Base-by-base conservation (phyloP, 2,888 invertebrate genomes). In the Petrolisthes cinctipes region DNA sequence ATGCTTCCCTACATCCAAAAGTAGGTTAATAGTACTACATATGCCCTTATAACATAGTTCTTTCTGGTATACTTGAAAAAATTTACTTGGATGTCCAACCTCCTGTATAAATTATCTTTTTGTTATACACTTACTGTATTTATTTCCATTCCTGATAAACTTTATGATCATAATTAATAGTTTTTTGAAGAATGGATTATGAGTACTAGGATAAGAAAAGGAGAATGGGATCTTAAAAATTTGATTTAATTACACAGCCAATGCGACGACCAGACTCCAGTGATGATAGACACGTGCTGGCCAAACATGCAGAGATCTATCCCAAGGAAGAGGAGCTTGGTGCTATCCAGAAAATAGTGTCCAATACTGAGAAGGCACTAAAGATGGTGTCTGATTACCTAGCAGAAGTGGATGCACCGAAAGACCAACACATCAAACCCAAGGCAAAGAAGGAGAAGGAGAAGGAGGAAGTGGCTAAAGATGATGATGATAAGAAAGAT, bases 211-310 rank as follows among this genome's bases (percentile, higher is more conserved):
- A 20, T 6, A 71, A 11, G n/a, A 71, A 1, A 23, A 71, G 1
- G 4, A 20, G 71, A 71, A 71, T 71, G n/a, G 6, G 23, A 57
- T 81, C 11, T 56, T 81, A n/a, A 11, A 17, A 54, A n/a, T 81
- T 5, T 54, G 37, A 37, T 17, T 37, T 84, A 20, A 61, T 76
- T 57, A n/a, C 61, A 37, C 88, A 91, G 91, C 88, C 87, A 7
- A 95, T 95, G 80, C 95, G 98, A 51, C 95, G 97, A 82, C 96
- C 97, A 0, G 98, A 98, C 93, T 97, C 97, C n/a, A 96, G 96
- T 23, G 99, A 99, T 93, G 99, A 99, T 94, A 95, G 98, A 5
- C 98, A 99, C 94, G 97, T 99, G 88, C 95, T 97, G 93, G 96
- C 97, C 83, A 96, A 97, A 92, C 99, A 99, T 93, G 96, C 97